Percentiles rank a stretch among this genome's conserved stretches.
These are phyloP conservation scores for Ryuthela nishihirai DNA, from an alignment of 2,888 invertebrate genomes.

Conservation along the genomic window DNA sequence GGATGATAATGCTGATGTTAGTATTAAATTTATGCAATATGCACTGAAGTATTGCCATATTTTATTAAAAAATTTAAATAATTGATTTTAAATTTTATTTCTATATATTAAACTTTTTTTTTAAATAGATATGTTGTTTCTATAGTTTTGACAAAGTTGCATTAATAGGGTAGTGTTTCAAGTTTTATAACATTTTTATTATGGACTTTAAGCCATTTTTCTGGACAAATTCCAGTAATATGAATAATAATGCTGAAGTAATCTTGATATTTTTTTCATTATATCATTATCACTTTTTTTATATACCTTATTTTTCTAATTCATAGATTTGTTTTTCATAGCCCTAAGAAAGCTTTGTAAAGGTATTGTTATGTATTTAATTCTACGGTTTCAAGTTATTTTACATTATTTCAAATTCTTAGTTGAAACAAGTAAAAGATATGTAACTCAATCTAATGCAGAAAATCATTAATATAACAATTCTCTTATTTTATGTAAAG, in stretches of 20 bases:
- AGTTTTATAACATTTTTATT: too few relatives aligned
- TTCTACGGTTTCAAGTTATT: neutral
- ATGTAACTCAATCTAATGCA: too few relatives aligned
- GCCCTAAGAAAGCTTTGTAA: neutral
- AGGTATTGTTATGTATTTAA: neutral
- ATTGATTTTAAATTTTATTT: neutral
- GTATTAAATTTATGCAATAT: slow-evolving; percentile 43
- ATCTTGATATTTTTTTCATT: too few relatives aligned
- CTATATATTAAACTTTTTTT: neutral
- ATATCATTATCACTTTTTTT: too few relatives aligned
- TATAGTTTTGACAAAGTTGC: too few relatives aligned
- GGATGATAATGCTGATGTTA: slow-evolving; percentile 50
- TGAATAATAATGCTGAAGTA: too few relatives aligned
- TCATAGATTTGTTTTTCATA: neutral
- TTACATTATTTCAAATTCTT: neutral
- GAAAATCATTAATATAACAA: too few relatives aligned
- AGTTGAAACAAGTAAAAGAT: too few relatives aligned
- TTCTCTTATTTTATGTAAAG: too few relatives aligned
- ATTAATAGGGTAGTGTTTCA: too few relatives aligned
- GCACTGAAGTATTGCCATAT: neutral
- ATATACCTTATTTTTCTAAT: neutral
- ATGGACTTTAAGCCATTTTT: too few relatives aligned
- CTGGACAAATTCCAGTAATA: too few relatives aligned
- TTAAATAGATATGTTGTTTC: neutral
- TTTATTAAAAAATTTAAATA: neutral